Evolutionary conservation across 2,113 vertebrate species (phyloP).

Genomic region (Promerops cafer): DNA sequence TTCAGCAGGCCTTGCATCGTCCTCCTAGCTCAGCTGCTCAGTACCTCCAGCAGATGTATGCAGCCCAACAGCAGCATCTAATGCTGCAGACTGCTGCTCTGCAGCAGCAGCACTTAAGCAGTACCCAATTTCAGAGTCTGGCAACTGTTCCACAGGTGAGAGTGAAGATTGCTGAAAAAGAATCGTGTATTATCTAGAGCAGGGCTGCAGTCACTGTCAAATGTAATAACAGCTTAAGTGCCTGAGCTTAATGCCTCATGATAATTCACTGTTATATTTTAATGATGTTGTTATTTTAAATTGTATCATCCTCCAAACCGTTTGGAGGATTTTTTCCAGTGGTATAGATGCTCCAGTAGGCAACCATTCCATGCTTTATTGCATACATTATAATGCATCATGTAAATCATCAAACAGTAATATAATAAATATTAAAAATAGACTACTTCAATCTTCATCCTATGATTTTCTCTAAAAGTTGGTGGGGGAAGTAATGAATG

Average conservation of each 20-base stretch:
- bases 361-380: slow-evolving; percentile 54
- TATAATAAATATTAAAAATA: background rate
- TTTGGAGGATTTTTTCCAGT: background rate
- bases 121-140: slow-evolving; percentile 84
- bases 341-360: slow-evolving; percentile 24
- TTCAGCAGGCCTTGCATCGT: slow-evolving; percentile 90
- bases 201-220: background rate
- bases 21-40: slow-evolving; percentile 90
- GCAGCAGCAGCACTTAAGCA: slow-evolving; percentile 83
- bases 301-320: background rate
- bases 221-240: slow-evolving; percentile 39
- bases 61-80: slow-evolving; percentile 92
- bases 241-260: slow-evolving; percentile 28
- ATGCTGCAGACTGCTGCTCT: slow-evolving; percentile 91
- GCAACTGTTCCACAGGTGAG: slow-evolving; percentile 87
- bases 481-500: background rate
- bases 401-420: slow-evolving; percentile 18
- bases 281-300: background rate
- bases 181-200: background rate
- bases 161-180: background rate
- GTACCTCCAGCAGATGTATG: slow-evolving; percentile 95
- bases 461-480: background rate
- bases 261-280: background rate
- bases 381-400: slow-evolving; percentile 43
- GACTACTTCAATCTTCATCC: background rate